Conservation (phyloP, 2,797 vertebrate species). For the Megaceryle alcyon region DNA sequence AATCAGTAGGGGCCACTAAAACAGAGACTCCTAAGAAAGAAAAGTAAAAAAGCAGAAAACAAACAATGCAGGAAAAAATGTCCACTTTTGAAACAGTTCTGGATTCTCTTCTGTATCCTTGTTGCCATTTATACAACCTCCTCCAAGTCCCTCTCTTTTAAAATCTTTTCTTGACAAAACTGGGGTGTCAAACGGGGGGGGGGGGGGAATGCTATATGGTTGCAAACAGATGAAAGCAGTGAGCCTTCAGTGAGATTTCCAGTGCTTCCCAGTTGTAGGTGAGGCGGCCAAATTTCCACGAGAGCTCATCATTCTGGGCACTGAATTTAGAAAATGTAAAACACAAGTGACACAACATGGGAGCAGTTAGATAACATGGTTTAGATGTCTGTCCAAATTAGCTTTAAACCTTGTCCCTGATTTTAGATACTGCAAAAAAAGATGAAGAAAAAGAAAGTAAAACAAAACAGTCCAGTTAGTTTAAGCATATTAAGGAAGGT, state of each 20-base stretch:
- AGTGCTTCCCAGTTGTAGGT: background rate
- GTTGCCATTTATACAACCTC: fast-evolving
- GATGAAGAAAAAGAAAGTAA: background rate
- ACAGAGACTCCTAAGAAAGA: background rate
- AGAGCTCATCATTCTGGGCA: background rate
- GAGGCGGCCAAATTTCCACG: fast-evolving
- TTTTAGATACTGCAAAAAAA: background rate
- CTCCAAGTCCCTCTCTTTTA: background rate
- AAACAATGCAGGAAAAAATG: background rate
- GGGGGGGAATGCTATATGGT: background rate
- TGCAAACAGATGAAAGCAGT: background rate
- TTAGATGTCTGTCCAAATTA: background rate
- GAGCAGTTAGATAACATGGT: background rate
- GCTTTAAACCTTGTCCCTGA: background rate
- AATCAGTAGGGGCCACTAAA: background rate
- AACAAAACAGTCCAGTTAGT: background rate
- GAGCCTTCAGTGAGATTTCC: background rate
- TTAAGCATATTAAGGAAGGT: background rate
- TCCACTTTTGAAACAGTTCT: background rate
- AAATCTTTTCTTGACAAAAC: background rate
- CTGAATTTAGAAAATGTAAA: background rate
- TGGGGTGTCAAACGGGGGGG: background rate
- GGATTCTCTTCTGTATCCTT: background rate
- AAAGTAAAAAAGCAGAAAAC: background rate
- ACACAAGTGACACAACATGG: background rate